Percentiles rank a stretch among this genome's conserved stretches.
phyloP scores from a whole-genome alignment of 1,140 invertebrate species.

The Atta texana region DNA sequence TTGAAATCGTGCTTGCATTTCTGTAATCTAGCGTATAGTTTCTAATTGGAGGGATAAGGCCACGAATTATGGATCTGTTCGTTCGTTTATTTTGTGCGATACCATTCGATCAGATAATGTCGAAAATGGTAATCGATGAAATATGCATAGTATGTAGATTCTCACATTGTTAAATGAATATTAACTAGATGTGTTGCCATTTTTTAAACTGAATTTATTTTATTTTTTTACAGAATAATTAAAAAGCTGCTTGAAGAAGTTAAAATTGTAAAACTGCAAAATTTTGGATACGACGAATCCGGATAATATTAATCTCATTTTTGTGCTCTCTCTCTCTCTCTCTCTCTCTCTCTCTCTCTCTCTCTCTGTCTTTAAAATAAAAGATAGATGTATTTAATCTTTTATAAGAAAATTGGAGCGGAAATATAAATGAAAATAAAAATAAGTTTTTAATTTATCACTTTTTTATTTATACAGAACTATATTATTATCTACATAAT shows the following conservation, averaged over 20 bases:
- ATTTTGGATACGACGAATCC: not conserved
- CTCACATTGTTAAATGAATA: slow-evolving; percentile 25
- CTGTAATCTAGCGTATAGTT: slow-evolving; percentile 32
- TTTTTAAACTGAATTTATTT: not conserved
- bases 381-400: not conserved
- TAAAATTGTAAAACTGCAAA: not conserved
- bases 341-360: too few species aligned
- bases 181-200: too few species aligned
- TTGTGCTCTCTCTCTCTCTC: not conserved
- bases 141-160: slow-evolving; percentile 2
- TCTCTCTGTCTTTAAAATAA: not conserved
- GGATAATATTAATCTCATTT: not conserved
- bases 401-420: not conserved
- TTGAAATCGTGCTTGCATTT: slow-evolving; percentile 52
- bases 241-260: not conserved
- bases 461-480: not conserved
- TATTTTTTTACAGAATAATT: slow-evolving; percentile 5
- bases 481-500: too few species aligned
- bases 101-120: slow-evolving; percentile 25
- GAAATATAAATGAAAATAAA: not conserved
- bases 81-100: slow-evolving; percentile 38
- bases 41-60: slow-evolving; percentile 51
- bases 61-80: slow-evolving; percentile 46
- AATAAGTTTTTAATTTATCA: not conserved
- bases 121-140: slow-evolving; percentile 18